Base-by-base conservation (phyloP, 2,113 vertebrate species). In the Crotophaga sulcirostris region DNA sequence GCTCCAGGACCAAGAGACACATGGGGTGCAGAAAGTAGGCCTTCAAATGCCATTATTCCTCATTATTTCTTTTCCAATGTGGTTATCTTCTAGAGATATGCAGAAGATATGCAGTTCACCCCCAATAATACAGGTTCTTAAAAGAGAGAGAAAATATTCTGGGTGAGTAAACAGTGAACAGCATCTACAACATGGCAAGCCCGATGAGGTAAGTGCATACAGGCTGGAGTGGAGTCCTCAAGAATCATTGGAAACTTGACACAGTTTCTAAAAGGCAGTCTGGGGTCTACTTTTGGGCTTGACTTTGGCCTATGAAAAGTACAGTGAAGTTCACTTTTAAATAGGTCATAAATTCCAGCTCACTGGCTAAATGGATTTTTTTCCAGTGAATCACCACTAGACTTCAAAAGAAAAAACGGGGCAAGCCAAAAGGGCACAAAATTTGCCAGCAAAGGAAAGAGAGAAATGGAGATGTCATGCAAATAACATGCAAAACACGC, bases 261-360 rank as follows among this genome's bases (percentile, higher is more conserved):
- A 40, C 1, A 0, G n/a, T 13, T 56, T 55, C 49, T 63, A 42
- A 74, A 40, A 75, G n/a, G 80, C 19, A 64, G 36, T 52, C 25
- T 56, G 29, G 44, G 28, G 56, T 31, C 6, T 74, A 24, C 49
- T 55, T 20, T 40, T 14, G 36, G 59, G 23, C 11, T 63, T 77
- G 58, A 55, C 36, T 91, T 84, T 78, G 78, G 58, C 91, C 58
- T 82, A n/a, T 25, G 49, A 73, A 82, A 69, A 77, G 44, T 62
- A 75, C 26, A 59, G 36, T 38, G 54, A 84, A 80, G 72, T 86
- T 93, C 54, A 49, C 66, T 87, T 44, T 23, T 80, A 90, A 96
- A 88, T 80, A 95, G 56, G 83, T 87, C 92, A 92, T 45, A 73
- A 84, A 94, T 78, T 84, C 92, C 92, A 75, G 25, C 51, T 92